Base-by-base conservation (phyloP, 2,113 vertebrate species). In the Neomonachus schauinslandi region DNA sequence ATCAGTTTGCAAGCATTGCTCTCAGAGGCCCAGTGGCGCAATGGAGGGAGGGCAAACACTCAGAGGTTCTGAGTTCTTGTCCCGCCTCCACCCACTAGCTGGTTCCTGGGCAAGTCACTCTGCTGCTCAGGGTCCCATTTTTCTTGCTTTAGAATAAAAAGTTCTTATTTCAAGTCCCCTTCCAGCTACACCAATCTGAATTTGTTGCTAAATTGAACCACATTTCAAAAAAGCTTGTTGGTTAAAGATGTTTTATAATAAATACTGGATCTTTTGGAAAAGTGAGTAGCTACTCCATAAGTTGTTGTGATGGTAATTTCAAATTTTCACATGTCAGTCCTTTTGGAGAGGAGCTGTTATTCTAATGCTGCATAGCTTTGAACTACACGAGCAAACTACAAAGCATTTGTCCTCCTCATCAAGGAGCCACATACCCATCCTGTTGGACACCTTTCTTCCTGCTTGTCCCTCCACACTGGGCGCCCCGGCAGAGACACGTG, bases 11-110 rank as follows among this genome's bases (percentile, higher is more conserved):
- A 15, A 65, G 13, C 59, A 28, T 2, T 36, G 31, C 57, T 11
- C 1, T 36, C 1, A 13, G 36, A 7, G 33, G 57, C 0, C 12
- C 46, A 2, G 33, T 13, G 33, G 6, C n/a, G 3, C 0, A 0
- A 31, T 28, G 22, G 53, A 39, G 2, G 8, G 14, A 2, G 6
- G 53, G 26, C 24, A 19, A 8, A 18, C 0, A 1, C 16, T 18
- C 21, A 21, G 7, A 55, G 55, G 9, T 42, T 33, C 46, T 39
- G 63, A 69, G 63, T 76, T 55, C 19, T 21, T 51, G 22, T 24
- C 49, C 61, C 19, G 12, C 26, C 8, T 26, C 39, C 14, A 28
- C 24, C 46, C 31, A 11, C 18, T 19, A 11, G 67, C 31, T 3
- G 51, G 61, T 11, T 59, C 69, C 42, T 1, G 6, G 59, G 22